Percentiles rank a stretch among this genome's conserved stretches.
These are phyloP conservation scores for Phaetusa simplex DNA, from an alignment of 2,113 vertebrate species.

Conservation along the genomic window DNA sequence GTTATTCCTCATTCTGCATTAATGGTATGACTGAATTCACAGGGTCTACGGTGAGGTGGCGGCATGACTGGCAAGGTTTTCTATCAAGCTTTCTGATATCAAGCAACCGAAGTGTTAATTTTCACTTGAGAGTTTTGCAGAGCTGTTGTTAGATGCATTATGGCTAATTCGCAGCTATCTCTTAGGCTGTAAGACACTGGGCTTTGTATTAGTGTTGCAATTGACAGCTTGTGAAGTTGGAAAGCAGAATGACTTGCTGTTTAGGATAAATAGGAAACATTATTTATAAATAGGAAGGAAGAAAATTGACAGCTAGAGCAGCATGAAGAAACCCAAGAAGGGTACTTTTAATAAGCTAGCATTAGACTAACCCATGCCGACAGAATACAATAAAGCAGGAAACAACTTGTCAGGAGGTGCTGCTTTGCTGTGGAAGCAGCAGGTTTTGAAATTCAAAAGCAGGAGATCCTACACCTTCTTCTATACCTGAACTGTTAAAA, in stretches of 20 bases:
- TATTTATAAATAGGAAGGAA: conserved; percentile 6
- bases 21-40: background rate
- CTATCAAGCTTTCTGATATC: background rate
- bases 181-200: background rate
- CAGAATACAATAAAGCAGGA: background rate
- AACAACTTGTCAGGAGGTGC: background rate
- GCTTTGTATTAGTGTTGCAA: background rate
- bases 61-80: background rate
- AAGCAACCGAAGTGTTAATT: background rate
- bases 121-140: background rate
- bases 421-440: background rate
- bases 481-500: background rate
- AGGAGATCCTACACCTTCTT: background rate
- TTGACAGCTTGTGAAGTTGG: conserved; percentile 19
- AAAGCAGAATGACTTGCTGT: background rate
- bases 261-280: conserved; percentile 8
- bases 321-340: background rate
- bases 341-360: background rate
- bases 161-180: background rate
- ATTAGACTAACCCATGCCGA: background rate
- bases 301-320: background rate
- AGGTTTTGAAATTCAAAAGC: background rate
- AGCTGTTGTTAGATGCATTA: background rate
- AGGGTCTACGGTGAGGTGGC: background rate
- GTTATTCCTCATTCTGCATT: background rate